Conservation (phyloP, 2,113 vertebrate species). For the Ardeotis arabs region DNA sequence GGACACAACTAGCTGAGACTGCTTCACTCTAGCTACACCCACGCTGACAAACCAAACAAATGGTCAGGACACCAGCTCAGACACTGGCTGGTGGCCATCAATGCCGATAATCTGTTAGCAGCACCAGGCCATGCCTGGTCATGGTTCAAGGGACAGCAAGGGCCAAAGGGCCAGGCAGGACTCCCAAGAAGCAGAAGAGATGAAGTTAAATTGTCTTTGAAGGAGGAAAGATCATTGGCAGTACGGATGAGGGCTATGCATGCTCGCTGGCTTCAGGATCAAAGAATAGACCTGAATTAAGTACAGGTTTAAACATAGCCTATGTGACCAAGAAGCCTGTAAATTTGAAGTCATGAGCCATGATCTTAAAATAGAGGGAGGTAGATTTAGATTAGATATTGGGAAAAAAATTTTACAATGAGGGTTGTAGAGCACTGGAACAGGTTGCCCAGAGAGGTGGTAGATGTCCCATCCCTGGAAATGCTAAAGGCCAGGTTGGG, state of each 20-base stretch:
- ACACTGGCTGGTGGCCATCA: background rate
- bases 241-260: background rate
- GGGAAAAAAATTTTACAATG: too few species aligned
- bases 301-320: background rate
- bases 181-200: background rate
- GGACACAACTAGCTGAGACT: background rate
- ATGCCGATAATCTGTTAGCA: background rate
- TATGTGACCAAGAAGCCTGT: background rate
- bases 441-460: too few species aligned
- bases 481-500: too few species aligned
- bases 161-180: background rate
- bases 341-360: background rate
- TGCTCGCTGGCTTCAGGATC: background rate
- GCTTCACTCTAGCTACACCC: background rate
- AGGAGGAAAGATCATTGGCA: background rate
- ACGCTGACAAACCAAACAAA: background rate
- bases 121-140: background rate
- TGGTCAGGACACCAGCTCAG: background rate
- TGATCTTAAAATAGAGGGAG: too few species aligned
- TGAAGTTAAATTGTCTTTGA: background rate
- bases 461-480: too few species aligned
- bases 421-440: too few species aligned
- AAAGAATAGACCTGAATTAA: background rate
- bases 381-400: too few species aligned
- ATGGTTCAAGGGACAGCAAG: background rate